Base-by-base conservation (phyloP, 2,888 invertebrate species). In the Ophraella communa region DNA sequence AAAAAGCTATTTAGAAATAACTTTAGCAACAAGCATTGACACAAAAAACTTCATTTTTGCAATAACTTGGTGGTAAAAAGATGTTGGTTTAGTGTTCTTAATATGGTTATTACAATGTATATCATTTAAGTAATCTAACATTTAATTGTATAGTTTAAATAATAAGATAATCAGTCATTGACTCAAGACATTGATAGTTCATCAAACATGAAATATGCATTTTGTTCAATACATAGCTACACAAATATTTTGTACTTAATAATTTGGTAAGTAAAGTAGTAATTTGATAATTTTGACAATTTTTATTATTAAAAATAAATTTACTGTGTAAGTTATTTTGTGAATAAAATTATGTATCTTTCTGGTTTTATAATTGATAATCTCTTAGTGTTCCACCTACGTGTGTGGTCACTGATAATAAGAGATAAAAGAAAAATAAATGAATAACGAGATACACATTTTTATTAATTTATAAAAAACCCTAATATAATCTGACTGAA, bases 81-180 rank as follows among this genome's bases (percentile, higher is more conserved):
- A n/a, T n/a, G n/a, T n/a, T n/a, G n/a, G n/a, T n/a, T n/a, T n/a
- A n/a, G n/a, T n/a, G n/a, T n/a, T n/a, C n/a, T n/a, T n/a, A n/a
- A n/a, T n/a, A n/a, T n/a, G n/a, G n/a, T n/a, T n/a, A n/a, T n/a
- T n/a, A 35, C 35, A 14, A 4, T 35, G n/a, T 35, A n/a, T 35
- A 39, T 39, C 17, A 17, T 8, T 17, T 5, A 14, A 39, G 14
- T 39, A 14, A 39, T 39, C 39, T 39, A 39, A n/a, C 4, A 39
- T 39, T 39, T 39, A 39, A 39, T 39, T 39, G 14, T 5, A 39
- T 39, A 39, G 39, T 39, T 39, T 39, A 39, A 39, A 39, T 17
- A 39, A 39, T 39, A 17, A 27, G 49, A 51, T 51, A 51, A 51
- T 5, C 49, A 51, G 49, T 51, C 49, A 51, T 51, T 51, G 49